Evolutionary conservation across 2,888 invertebrate species (phyloP).

Genomic region (Cephus pulcher): DNA sequence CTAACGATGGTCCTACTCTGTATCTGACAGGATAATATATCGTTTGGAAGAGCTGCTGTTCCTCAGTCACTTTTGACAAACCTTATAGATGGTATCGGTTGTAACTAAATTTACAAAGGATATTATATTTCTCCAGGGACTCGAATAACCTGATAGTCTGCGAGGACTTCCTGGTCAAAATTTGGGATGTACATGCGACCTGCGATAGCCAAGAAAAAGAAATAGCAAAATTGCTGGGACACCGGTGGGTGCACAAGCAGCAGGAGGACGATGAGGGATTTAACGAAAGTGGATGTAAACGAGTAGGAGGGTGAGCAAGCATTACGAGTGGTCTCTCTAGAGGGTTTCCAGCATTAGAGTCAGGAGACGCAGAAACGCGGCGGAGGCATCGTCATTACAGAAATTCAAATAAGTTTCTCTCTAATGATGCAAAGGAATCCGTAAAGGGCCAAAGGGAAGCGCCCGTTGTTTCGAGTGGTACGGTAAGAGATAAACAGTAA

Average conservation of each 20-base stretch:
- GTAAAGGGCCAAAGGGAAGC: not conserved
- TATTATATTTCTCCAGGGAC: constrained; percentile 32
- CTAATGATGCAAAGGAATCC: constrained; percentile 27
- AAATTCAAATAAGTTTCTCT: constrained; percentile 27
- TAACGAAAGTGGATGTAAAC: too few species aligned
- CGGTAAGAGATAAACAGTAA: not conserved
- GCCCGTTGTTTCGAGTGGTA: not conserved
- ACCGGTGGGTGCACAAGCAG: not conserved
- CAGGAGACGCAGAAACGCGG: not conserved
- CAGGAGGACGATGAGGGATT: not conserved
- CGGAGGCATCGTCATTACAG: constrained; percentile 19
- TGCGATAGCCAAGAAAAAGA: too few species aligned
- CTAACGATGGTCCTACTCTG: too few species aligned
- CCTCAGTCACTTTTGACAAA: not conserved
- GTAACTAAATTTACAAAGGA: constrained; percentile 34
- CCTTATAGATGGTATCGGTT: not conserved
- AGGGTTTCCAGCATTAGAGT: constrained; percentile 26
- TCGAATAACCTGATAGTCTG: too few species aligned
- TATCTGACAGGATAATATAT: too few species aligned
- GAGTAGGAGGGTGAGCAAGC: not conserved
- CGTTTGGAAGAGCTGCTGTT: too few species aligned
- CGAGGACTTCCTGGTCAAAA: too few species aligned
- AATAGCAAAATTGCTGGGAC: too few species aligned
- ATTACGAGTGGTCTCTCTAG: constrained; percentile 20
- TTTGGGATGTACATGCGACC: too few species aligned